Conservation (phyloP, 37 sponge, comb jelly and placozoan genomes). For the Bolinopsis microptera region DNA sequence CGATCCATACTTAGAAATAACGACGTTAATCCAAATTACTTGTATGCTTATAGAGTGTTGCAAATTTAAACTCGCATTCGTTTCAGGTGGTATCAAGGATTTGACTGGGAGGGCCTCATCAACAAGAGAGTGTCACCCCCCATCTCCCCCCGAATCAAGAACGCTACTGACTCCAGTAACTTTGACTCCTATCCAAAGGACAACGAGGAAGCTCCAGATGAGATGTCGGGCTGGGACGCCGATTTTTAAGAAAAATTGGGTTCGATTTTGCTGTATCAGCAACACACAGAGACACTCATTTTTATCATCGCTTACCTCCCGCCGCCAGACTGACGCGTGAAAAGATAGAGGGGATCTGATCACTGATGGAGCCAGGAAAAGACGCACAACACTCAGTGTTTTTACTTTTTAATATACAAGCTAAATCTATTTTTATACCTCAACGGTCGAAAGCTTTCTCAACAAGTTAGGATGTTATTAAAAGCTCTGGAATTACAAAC, state of each 20-base stretch:
- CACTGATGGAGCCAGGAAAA: too few species aligned
- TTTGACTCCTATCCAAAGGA: conserved; percentile 85
- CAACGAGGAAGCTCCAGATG: conserved; percentile 81
- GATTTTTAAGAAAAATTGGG: conserved; percentile 71
- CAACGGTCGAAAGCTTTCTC: too few species aligned
- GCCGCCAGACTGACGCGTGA: not conserved
- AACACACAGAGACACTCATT: not conserved
- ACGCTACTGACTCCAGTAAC: conserved; percentile 79
- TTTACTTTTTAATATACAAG: conserved; percentile 27
- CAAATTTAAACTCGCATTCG: too few species aligned
- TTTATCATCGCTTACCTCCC: not conserved
- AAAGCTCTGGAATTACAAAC: too few species aligned
- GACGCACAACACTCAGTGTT: too few species aligned
- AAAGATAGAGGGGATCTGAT: too few species aligned
- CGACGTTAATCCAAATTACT: too few species aligned
- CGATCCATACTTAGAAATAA: too few species aligned
- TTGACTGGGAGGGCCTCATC: conserved; percentile 90
- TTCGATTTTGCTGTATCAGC: conserved; percentile 63
- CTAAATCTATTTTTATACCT: conserved; percentile 23
- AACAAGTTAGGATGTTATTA: too few species aligned
- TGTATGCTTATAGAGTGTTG: too few species aligned
- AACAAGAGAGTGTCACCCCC: conserved; percentile 80
- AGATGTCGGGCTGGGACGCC: conserved; percentile 89
- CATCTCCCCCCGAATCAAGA: conserved; percentile 81
- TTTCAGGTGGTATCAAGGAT: conserved; percentile 95